phyloP scores from a whole-genome alignment of 2,797 vertebrate species.

The Pseudochirops cupreus region DNA sequence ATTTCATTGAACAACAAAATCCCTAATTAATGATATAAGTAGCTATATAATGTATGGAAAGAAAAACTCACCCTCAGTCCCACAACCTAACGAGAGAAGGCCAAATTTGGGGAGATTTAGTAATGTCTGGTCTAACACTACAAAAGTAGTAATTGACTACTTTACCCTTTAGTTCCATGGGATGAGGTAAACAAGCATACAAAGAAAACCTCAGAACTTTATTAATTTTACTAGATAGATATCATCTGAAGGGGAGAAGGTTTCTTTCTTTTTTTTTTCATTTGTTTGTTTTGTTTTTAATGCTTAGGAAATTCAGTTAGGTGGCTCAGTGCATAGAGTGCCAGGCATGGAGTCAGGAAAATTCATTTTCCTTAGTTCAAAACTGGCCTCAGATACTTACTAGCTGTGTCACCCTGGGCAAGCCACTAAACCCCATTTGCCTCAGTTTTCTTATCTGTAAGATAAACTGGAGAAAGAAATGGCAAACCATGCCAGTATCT shows the following conservation, averaged over 20 bases:
- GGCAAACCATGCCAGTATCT: neutral
- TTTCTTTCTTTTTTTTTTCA: neutral
- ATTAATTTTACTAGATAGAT: neutral
- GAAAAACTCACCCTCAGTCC: neutral
- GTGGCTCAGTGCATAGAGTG: neutral
- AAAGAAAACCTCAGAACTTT: neutral
- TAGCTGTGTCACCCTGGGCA: neutral
- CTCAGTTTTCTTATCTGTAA: no score
- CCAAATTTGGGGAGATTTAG: neutral
- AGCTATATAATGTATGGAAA: neutral
- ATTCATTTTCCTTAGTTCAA: neutral
- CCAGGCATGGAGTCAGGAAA: neutral
- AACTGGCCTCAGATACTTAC: neutral
- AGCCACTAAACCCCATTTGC: no score
- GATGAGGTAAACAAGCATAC: neutral
- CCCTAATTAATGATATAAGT: neutral
- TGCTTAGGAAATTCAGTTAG: neutral
- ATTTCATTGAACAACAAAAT: neutral
- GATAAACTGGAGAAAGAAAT: neutral
- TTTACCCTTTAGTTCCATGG: neutral
- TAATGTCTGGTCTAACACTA: conserved; percentile 3
- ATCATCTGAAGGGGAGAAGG: neutral
- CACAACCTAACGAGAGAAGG: neutral
- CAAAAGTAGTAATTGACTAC: neutral
- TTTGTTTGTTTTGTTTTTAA: neutral